These are phyloP conservation scores for Paramuricea clavata DNA, from an alignment of 92 coral and sea anemone species.

Conservation along the genomic window DNA sequence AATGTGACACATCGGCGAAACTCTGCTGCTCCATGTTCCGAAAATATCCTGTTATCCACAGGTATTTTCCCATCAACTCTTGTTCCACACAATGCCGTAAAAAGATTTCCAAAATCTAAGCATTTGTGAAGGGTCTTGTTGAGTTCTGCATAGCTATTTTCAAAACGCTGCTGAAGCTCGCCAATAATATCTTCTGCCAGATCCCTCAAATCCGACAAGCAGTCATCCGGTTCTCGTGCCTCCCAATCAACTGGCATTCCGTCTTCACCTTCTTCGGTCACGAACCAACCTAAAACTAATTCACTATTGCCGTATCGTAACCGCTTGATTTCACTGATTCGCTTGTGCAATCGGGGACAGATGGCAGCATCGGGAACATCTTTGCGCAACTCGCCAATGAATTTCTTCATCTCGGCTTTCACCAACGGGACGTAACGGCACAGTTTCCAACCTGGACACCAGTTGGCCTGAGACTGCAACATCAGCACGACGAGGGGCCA, in stretches of 20 bases:
- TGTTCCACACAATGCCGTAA: background rate
- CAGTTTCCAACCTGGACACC: slow-evolving; percentile 28
- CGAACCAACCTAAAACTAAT: background rate
- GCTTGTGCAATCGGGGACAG: no score
- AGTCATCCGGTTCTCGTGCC: background rate
- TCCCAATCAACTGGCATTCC: background rate
- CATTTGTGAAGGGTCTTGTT: background rate
- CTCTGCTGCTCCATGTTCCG: no score
- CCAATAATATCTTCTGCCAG: background rate
- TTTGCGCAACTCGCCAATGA: no score
- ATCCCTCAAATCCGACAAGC: background rate
- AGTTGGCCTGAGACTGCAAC: slow-evolving; percentile 1
- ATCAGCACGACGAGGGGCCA: slow-evolving; percentile 3
- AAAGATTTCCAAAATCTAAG: background rate
- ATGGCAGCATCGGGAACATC: no score
- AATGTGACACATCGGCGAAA: no score
- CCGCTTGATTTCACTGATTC: background rate
- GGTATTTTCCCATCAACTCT: background rate
- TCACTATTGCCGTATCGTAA: background rate
- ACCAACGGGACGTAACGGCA: background rate
- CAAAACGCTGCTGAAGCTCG: background rate
- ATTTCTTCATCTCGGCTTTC: no score
- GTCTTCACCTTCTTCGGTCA: background rate
- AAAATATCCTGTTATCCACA: no score
- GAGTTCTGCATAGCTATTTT: background rate